Base-by-base conservation (phyloP, 2,113 vertebrate species). In the Leptocoma aspasia region DNA sequence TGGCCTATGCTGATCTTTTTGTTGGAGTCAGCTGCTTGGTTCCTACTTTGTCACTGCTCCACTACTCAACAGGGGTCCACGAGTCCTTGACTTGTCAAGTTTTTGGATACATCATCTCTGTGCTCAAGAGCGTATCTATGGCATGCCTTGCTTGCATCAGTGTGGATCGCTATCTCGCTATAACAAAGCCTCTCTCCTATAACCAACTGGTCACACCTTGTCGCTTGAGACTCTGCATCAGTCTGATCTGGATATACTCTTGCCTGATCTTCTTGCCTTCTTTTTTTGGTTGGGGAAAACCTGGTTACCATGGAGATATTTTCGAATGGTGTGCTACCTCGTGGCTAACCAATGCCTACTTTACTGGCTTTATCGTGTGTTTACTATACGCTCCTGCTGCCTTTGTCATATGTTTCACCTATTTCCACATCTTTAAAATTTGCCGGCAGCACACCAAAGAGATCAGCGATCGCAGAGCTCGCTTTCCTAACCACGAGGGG, bases 371-470 rank as follows among this genome's bases (percentile, higher is more conserved):
- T 85, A 99, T 99, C 21, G 99, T 99, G 83, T 99, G 99, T 97
- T 98, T 99, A 96, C 98, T 99, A 0, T 99, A 99, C 4, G 99
- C 99, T 64, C 99, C 99, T 11, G 99, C 99, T 63, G 99, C 99
- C 75, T 98, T 99, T 72, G 98, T 99, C 71, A 99, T 99, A 53
- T 99, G 99, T 95, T 99, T 99, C 95, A 99, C 99, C 17, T 99
- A 99, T 96, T 99, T 99, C 94, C 99, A 99, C 97, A 99, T 99
- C 95, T 99, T 99, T 94, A 99, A 98, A 96, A 99, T 99, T 69
- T 99, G 99, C 97, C 99, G 99, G 96, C 99, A 99, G 97, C 99
- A 99, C 98, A 99, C 99, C 98, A 99, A 99, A 95, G 99, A 99
- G 95, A 99, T 99, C 83, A 99, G 98, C 3, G 99, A 99, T 85